Evolutionary conservation across 1,140 invertebrate species (phyloP).

Genomic region (Drosophila ohnishii): DNA sequence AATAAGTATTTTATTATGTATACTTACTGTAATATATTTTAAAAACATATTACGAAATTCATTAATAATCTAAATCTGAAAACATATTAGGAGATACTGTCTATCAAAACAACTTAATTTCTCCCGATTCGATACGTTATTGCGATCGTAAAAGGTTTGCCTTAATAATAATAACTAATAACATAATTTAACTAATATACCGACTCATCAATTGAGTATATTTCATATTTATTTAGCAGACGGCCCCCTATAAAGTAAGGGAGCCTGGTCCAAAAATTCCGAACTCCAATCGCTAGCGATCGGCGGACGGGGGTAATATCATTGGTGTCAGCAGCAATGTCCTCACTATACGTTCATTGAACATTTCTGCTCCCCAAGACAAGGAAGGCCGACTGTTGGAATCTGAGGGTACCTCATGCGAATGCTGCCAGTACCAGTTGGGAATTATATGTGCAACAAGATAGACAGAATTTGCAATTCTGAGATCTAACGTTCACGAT

Average conservation of each 20-base stretch:
- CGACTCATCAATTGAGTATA: neutral
- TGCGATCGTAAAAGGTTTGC: too few relatives aligned
- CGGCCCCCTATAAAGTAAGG: slow-evolving; percentile 77
- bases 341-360: slow-evolving; percentile 77
- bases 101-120: neutral
- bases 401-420: slow-evolving; percentile 1
- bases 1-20: neutral
- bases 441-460: slow-evolving; percentile 45
- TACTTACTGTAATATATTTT: too few relatives aligned
- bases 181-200: neutral
- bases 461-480: slow-evolving; percentile 2
- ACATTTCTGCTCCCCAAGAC: slow-evolving; percentile 79
- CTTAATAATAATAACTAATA: too few relatives aligned
- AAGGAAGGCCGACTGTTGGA: slow-evolving; percentile 59
- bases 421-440: slow-evolving; percentile 37
- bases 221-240: slow-evolving; percentile 39
- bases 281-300: slow-evolving; percentile 40
- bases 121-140: neutral
- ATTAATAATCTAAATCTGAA: too few relatives aligned
- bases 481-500: slow-evolving; percentile 25
- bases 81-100: too few relatives aligned
- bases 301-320: slow-evolving; percentile 65
- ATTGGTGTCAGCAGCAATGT: slow-evolving; percentile 78
- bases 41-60: too few relatives aligned
- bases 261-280: slow-evolving; percentile 72